phyloP scores from a whole-genome alignment of 2,113 vertebrate genomes.

The Tenrec ecaudatus region DNA sequence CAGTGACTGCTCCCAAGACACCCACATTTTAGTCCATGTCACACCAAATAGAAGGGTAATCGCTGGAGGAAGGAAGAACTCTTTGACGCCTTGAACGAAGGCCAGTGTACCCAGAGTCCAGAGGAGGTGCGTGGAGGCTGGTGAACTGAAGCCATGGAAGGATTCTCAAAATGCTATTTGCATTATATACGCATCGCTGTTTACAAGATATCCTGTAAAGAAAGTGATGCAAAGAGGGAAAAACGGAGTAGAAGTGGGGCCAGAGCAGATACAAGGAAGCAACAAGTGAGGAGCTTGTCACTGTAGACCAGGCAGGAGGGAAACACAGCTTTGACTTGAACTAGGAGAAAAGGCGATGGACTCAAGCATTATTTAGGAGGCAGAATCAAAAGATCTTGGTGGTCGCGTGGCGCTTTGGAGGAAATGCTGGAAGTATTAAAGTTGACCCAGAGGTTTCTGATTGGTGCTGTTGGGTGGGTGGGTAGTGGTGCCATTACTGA shows the following conservation, averaged over 20 bases:
- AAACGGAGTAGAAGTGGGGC: neutral
- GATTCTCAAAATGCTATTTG: neutral
- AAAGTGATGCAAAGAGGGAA: neutral
- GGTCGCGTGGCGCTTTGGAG: neutral
- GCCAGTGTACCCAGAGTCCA: neutral
- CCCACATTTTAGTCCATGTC: neutral
- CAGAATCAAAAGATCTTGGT: neutral
- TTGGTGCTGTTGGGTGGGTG: neutral
- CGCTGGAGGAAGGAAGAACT: neutral
- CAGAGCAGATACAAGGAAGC: neutral
- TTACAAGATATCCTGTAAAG: neutral
- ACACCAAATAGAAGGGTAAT: neutral
- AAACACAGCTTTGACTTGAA: neutral
- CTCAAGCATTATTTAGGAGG: neutral
- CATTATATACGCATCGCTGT: neutral
- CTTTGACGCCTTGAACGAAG: neutral
- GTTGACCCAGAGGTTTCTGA: neutral
- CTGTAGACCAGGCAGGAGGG: no score
- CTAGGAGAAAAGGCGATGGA: neutral
- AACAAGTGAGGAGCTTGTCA: neutral
- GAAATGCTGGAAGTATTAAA: neutral
- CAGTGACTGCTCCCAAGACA: neutral
- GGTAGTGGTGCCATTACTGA: neutral
- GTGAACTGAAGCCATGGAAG: neutral
- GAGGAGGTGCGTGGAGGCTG: neutral